Conservation (phyloP, 30 jellyfish, hydroid and myxozoan genomes). For the Chrysaora quinquecirrha region DNA sequence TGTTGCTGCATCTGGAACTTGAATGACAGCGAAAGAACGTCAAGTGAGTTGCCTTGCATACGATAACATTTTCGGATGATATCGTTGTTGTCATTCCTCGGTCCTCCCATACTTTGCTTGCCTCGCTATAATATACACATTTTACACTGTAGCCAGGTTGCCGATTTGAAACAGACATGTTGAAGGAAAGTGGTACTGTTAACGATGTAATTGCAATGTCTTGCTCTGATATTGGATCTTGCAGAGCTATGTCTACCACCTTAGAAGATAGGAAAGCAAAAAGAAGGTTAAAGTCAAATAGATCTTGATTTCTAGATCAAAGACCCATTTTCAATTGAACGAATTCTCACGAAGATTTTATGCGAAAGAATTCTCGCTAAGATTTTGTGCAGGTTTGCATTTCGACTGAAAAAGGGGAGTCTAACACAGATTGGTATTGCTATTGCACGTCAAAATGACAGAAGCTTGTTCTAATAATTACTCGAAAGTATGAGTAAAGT, state of each 20-base stretch:
- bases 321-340: no score
- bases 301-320: no score
- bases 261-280: neutral
- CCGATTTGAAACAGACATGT: neutral
- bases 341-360: no score
- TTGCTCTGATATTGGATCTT: neutral
- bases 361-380: no score
- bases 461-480: no score
- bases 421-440: no score
- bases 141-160: neutral
- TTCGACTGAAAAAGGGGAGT: no score
- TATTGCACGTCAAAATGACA: no score
- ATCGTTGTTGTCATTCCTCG: neutral
- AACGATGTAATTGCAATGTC: neutral
- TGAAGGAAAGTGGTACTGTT: neutral
- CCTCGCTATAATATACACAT: neutral
- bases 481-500: no score
- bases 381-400: no score
- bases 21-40: neutral
- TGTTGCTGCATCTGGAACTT: neutral
- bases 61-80: neutral
- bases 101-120: neutral
- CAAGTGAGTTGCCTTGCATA: neutral
- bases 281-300: neutral
- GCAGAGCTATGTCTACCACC: neutral